Base-by-base conservation (phyloP, 2,888 invertebrate species). In the Cataglyphis rosenhaueri region DNA sequence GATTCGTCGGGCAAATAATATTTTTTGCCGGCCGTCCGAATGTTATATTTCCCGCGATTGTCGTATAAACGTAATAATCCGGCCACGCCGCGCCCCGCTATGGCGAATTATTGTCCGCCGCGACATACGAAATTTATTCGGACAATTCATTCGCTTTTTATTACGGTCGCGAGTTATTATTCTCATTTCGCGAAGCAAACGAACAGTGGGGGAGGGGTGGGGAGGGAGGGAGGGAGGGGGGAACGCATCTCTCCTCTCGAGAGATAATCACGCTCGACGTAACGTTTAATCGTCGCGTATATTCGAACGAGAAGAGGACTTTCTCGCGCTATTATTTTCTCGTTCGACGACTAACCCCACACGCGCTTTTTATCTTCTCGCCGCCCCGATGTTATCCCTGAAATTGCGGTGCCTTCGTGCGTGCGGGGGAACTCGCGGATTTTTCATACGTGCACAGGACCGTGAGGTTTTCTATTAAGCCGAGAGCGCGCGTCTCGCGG, bases 401-500 rank as follows among this genome's bases (percentile, higher is more conserved):
- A 62, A 62, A 75, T 35, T 32, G 48, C 38, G 64, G 15, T 74
- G 15, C 15, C 44, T 64, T 18, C 12, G 61, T 18, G 44, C 15
- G 12, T 52, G 38, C 52, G 52, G n/a, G 52, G 52, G 10, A 29
- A 29, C 74, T 48, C 21, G 76, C 55, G 38, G 25, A n/a, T 29
- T 52, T 76, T 55, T 66, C 68, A 21, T 21, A 64, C 52, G 52
- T 55, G 55, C 10, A 65, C 18, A 25, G 4, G 41, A 38, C 29
- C 74, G 29, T 52, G 55, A 41, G 64, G 55, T 81, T 64, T 75
- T 75, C 81, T 65, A 76, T 68, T 76, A 68, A 76, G 66, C 61
- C 76, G 59, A 75, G 52, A 64, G 61, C 38, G 35, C 35, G 35
- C 38, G 81, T 62, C 9, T 62, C 9, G 70, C 81, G 57, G 79